Conservation (phyloP, 2,797 vertebrate species). For the Picus viridis region DNA sequence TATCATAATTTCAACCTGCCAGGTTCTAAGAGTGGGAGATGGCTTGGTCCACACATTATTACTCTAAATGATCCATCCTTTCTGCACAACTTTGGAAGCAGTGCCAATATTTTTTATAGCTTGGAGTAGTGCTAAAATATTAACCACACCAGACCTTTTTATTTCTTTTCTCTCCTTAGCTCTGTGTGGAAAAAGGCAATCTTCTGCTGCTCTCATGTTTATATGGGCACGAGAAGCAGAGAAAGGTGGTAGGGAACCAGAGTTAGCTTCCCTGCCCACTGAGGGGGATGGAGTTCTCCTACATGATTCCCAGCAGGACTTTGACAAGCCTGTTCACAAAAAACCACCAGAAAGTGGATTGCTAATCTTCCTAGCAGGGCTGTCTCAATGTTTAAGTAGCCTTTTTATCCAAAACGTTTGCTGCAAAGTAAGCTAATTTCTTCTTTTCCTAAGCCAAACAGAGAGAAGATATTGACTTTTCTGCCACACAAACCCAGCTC, state of each 20-base stretch:
- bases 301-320: not conserved
- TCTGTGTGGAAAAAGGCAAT: not conserved
- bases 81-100: slow-evolving; percentile 44
- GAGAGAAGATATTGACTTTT: slow-evolving; percentile 31
- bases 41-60: not conserved
- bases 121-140: slow-evolving; percentile 52
- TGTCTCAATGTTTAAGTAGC: not conserved
- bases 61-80: slow-evolving; percentile 38
- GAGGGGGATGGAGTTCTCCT: not conserved
- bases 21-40: not conserved
- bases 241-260: not conserved
- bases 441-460: not conserved
- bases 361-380: not conserved
- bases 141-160: slow-evolving; percentile 20
- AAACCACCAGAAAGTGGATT: not conserved
- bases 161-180: not conserved
- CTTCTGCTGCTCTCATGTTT: not conserved
- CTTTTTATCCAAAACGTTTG: not conserved
- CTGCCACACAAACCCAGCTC: not conserved
- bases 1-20: not conserved
- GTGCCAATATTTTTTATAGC: slow-evolving; percentile 34
- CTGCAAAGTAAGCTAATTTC: slow-evolving; percentile 14
- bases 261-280: not conserved
- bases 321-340: not conserved
- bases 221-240: not conserved